Evolutionary conservation across 2,113 vertebrate genomes (phyloP).

Genomic region (Lepus europaeus): DNA sequence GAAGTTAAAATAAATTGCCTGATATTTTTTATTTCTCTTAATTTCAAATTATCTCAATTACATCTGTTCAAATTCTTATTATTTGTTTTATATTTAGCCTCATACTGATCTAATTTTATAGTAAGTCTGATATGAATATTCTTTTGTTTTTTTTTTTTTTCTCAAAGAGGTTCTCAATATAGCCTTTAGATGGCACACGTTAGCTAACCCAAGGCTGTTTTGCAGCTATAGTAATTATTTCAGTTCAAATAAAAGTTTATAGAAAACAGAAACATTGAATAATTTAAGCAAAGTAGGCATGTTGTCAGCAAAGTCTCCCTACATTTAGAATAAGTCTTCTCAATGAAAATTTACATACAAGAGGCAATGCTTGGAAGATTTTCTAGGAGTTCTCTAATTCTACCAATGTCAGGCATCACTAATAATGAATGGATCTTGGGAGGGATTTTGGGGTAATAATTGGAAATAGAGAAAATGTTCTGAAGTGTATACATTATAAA

Average conservation of each 20-base stretch:
- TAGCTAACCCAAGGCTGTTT: conserved; percentile 68
- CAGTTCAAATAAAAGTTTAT: conserved; percentile 62
- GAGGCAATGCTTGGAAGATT: conserved; percentile 35
- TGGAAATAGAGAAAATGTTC: conserved; percentile 48
- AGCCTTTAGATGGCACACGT: conserved; percentile 82
- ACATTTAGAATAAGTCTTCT: conserved; percentile 19
- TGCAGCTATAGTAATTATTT: conserved; percentile 33
- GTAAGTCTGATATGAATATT: conserved; percentile 6
- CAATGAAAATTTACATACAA: conserved; percentile 22
- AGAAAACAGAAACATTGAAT: conserved; percentile 50
- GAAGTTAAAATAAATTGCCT: conserved; percentile 38
- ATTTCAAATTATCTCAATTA: background rate
- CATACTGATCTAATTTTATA: conserved; percentile 41
- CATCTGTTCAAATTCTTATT: background rate
- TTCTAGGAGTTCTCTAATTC: conserved; percentile 33
- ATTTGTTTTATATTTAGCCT: conserved; percentile 43
- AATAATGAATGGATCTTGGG: conserved; percentile 33
- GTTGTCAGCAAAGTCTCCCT: conserved; percentile 14
- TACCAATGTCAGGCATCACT: background rate
- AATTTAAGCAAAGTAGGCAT: conserved; percentile 53
- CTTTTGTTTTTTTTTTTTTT: conserved; percentile 23
- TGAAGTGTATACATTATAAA: background rate
- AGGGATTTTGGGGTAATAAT: conserved; percentile 40
- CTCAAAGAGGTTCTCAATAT: conserved; percentile 59
- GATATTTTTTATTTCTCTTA: conserved; percentile 19